A percentile compares a stretch with the other conserved stretches of the same genome.
These are phyloP conservation scores for Drosophila simulans DNA, from an alignment of 1,140 invertebrate species.

Conservation along the genomic window DNA sequence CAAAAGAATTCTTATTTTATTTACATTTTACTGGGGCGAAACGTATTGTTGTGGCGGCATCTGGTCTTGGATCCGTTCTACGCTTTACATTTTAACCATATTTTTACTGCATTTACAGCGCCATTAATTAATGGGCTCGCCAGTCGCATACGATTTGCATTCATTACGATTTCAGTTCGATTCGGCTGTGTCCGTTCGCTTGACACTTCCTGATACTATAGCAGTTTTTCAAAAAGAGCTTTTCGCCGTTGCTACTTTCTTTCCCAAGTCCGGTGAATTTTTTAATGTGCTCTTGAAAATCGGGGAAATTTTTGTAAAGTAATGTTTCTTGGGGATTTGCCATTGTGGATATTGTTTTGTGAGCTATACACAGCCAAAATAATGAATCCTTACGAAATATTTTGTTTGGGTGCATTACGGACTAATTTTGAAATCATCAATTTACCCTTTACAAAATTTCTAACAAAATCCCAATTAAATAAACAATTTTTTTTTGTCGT, in stretches of 20 bases:
- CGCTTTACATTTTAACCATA: slow-evolving; percentile 52
- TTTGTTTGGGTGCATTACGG: too few species aligned
- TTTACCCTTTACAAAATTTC: too few species aligned
- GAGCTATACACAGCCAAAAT: too few species aligned
- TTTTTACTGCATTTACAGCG: slow-evolving; percentile 69
- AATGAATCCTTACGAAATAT: too few species aligned
- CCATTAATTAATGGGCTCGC: slow-evolving; percentile 70
- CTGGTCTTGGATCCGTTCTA: slow-evolving; percentile 58
- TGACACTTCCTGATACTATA: slow-evolving; percentile 70
- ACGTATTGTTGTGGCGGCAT: slow-evolving; percentile 44
- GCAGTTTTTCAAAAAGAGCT: slow-evolving; percentile 55
- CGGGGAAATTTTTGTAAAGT: slow-evolving; percentile 60
- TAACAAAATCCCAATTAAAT: too few species aligned
- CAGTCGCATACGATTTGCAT: slow-evolving; percentile 71
- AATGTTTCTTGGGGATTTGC: not conserved
- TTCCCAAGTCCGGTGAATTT: slow-evolving; percentile 45
- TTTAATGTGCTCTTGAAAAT: slow-evolving; percentile 60
- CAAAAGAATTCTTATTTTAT: slow-evolving; percentile 65
- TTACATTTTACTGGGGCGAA: slow-evolving; percentile 38
- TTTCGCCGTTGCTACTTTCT: slow-evolving; percentile 49
- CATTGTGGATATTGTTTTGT: not conserved
- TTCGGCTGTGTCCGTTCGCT: slow-evolving; percentile 48
- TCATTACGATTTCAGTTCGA: slow-evolving; percentile 65
- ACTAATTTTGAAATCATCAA: too few species aligned
- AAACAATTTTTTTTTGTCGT: not conserved